phyloP scores from a whole-genome alignment of 2,888 invertebrate species.

The Theristus sp. region DNA sequence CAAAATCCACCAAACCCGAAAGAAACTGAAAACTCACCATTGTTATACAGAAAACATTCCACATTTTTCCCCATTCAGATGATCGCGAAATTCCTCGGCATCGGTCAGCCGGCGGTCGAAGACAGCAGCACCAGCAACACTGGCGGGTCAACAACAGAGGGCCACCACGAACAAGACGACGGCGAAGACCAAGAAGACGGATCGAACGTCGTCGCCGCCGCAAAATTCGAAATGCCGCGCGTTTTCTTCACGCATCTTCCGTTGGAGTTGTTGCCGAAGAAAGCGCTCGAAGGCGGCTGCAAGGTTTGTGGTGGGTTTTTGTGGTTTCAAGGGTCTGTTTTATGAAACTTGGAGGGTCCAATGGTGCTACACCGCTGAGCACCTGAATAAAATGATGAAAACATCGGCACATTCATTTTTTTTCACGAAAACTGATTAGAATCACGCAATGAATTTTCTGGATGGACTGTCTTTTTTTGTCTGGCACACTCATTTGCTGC shows the following conservation, averaged over 20 bases:
- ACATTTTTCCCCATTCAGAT: too few species aligned
- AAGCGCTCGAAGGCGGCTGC: conserved; percentile 9
- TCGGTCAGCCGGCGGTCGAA: neutral
- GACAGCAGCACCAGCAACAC: neutral
- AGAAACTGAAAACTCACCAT: too few species aligned
- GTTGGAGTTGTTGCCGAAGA: conserved; percentile 13
- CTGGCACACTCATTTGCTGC: too few species aligned
- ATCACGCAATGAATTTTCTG: too few species aligned
- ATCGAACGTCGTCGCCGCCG: neutral
- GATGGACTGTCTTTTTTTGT: too few species aligned
- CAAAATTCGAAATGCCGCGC: conserved; percentile 2
- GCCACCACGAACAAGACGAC: neutral
- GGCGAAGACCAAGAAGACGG: conserved; percentile 1
- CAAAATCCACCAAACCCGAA: too few species aligned
- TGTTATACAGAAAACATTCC: too few species aligned
- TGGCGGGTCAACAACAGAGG: neutral
- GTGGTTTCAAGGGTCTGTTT: too few species aligned
- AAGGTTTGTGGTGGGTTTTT: conserved; percentile 6
- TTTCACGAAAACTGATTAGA: neutral
- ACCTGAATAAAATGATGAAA: too few species aligned
- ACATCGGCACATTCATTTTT: too few species aligned
- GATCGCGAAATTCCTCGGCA: neutral
- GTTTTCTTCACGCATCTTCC: conserved; percentile 13
- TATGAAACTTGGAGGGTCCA: too few species aligned
- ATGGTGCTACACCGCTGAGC: too few species aligned